Evolutionary conservation across 2,888 invertebrate species (phyloP).

Genomic region (Philopedon plagiatum): DNA sequence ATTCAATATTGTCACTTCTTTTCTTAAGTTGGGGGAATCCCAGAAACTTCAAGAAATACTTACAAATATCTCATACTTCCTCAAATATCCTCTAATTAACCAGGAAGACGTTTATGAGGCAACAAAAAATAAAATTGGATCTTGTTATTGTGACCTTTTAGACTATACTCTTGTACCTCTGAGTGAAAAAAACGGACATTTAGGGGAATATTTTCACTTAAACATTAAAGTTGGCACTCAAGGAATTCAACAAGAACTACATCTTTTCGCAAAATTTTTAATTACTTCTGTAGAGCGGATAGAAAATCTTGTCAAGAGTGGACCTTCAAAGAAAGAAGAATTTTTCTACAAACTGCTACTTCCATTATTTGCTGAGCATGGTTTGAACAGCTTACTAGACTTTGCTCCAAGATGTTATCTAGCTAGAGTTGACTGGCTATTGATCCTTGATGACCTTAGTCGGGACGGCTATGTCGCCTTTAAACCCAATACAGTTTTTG

Average conservation of each 20-base stretch:
- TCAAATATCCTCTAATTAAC: slow-evolving; percentile 42
- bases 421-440: slow-evolving; percentile 58
- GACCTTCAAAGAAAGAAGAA: slow-evolving; percentile 52
- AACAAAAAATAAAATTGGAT: slow-evolving; percentile 51
- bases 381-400: slow-evolving; percentile 52
- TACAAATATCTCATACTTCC: background rate
- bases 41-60: background rate
- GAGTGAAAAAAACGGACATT: slow-evolving; percentile 55
- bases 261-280: slow-evolving; percentile 26
- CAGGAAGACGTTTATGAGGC: slow-evolving; percentile 56
- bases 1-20: background rate
- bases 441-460: slow-evolving; percentile 67
- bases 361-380: slow-evolving; percentile 60
- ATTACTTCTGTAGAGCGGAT: background rate
- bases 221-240: slow-evolving; percentile 40
- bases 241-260: background rate
- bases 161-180: slow-evolving; percentile 48
- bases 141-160: slow-evolving; percentile 52
- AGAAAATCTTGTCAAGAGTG: background rate
- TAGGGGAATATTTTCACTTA: slow-evolving; percentile 58
- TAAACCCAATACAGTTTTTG: slow-evolving; percentile 19
- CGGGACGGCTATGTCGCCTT: slow-evolving; percentile 41
- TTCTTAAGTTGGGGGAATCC: background rate
- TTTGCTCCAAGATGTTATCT: slow-evolving; percentile 64
- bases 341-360: slow-evolving; percentile 67